Evolutionary conservation across 2,113 vertebrate species (phyloP), one percentile per base, ranked within the genome.

Genomic region (Kryptolebias marmoratus): DNA sequence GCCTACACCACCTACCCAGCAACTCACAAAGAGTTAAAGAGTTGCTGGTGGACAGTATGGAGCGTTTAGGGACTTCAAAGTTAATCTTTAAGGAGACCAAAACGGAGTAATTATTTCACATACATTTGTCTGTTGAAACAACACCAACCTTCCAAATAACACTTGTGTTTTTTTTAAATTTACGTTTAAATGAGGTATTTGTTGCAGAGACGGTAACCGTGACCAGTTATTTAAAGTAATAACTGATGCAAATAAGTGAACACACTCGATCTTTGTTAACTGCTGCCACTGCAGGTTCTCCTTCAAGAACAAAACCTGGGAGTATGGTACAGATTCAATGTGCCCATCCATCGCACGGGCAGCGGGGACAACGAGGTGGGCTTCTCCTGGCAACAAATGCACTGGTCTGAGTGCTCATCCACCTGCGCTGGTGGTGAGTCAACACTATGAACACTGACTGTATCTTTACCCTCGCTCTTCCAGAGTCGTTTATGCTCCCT

Each of bases 251-350:
- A 6, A 10, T 42, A 42, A 42, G 5, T 22, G 4, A 42, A 42
- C 39, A 42, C 39, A 42, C 39, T 42, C 39, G 10, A 6, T 1
- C 30, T 39, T 42, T 48, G 1, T n/a, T 10, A 18, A 52, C 36
- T 58, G 22, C 28, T 42, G 0, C 18, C 11, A 18, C 57, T 61
- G 72, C 94, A 99, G 97, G 96, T 99, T 88, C 95, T 99, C 55
- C 95, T 98, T 67, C 97, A 99, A 91, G 97, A 99, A 83, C 96
- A 98, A 89, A 98, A 98, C 92, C 88, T 96, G 89, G 97, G 97
- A 78, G 97, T 99, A 91, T 94, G 90, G 56, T 99, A 98, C 94
- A 98, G 96, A 83, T 99, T 99, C 94, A 99, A 95, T 48, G 96
- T 99, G 82, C 97, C 97, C 54, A 98, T 99, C 91, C 93, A 95